These are phyloP conservation scores for Lamellibrachia columna DNA, from an alignment of 2,888 invertebrate genomes.

Conservation along the genomic window DNA sequence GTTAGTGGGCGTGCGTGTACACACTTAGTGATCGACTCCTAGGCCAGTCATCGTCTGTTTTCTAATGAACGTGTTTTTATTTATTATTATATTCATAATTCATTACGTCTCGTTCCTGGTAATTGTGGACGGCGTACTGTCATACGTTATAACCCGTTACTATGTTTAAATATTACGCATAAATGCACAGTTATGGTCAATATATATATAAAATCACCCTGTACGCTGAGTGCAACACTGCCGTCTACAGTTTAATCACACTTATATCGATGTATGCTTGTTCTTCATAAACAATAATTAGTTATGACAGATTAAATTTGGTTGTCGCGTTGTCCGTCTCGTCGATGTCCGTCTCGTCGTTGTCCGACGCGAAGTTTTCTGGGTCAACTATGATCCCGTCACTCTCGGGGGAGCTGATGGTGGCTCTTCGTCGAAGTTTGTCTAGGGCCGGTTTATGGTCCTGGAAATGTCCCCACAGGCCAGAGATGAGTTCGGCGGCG, in stretches of 20 bases:
- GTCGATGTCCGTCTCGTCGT: not conserved
- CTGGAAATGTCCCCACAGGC: conserved; percentile 40
- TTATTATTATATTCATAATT: not conserved
- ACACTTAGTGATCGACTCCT: no score
- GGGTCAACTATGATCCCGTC: not conserved
- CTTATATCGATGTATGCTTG: not conserved
- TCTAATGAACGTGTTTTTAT: no score
- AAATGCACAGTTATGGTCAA: not conserved
- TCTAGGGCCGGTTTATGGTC: conserved; percentile 19
- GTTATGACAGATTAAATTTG: not conserved
- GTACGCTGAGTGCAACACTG: not conserved
- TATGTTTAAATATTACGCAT: not conserved
- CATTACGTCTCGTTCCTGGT: not conserved
- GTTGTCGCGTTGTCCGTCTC: not conserved
- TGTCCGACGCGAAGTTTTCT: not conserved
- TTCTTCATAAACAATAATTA: not conserved
- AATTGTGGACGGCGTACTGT: not conserved
- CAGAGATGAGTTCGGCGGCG: conserved; percentile 42
- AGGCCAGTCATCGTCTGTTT: no score
- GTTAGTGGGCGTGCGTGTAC: no score
- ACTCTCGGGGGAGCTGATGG: not conserved
- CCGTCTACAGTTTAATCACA: not conserved
- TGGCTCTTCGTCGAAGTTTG: not conserved
- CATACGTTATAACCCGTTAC: not conserved
- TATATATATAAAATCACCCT: not conserved